Evolutionary conservation across 2,113 vertebrate genomes (phyloP).

Genomic region (Pristiophorus japonicus): DNA sequence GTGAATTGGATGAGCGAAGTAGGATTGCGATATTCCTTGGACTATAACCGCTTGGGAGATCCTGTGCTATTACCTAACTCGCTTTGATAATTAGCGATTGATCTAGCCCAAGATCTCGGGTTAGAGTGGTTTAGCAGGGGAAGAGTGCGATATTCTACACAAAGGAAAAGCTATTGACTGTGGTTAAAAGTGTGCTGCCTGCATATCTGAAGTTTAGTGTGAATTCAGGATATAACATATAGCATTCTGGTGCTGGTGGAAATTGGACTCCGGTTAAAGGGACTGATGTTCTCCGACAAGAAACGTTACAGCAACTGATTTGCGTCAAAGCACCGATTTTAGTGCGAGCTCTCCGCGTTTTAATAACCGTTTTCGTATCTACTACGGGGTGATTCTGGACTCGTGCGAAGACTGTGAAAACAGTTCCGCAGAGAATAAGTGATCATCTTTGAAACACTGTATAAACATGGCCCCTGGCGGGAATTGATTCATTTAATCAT

Average conservation of each 20-base stretch:
- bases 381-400: conserved; percentile 16
- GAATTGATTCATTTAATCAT: conserved; percentile 32
- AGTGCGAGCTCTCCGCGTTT: background rate
- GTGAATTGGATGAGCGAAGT: background rate
- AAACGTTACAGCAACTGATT: background rate
- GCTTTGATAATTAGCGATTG: background rate
- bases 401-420: conserved; percentile 30
- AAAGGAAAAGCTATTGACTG: background rate
- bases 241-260: background rate
- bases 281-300: background rate
- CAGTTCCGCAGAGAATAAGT: conserved; percentile 35
- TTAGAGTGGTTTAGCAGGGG: background rate
- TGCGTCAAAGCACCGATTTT: background rate
- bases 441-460: conserved; percentile 27
- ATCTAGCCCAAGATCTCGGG: background rate
- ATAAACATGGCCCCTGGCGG: conserved; percentile 32
- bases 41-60: background rate
- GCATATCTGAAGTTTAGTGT: background rate
- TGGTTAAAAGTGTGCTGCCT: background rate
- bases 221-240: background rate
- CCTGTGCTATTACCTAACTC: background rate
- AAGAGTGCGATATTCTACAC: background rate
- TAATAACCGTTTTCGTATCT: background rate
- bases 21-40: background rate
- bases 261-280: background rate